Evolutionary conservation across 2,113 vertebrate species (phyloP), one percentile per base, ranked within the genome.

Genomic region (Malurus melanocephalus): DNA sequence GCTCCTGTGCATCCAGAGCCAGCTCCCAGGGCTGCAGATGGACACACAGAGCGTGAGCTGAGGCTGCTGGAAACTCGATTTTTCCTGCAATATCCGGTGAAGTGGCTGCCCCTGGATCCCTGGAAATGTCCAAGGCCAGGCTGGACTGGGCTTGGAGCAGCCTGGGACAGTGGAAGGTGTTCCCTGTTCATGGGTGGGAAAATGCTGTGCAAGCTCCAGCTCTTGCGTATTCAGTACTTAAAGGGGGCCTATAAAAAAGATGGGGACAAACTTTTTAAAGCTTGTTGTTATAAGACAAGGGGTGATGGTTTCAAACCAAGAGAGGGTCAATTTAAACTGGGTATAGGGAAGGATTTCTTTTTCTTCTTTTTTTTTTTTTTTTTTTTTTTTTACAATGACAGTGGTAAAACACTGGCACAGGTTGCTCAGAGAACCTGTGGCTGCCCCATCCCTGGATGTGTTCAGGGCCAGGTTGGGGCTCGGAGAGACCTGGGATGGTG

Each of bases 81-180:
- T 74, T 74, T 45, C 42, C 16, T 46, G 66, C 85, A 38, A n/a
- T 4, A 15, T 23, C 65, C 51, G 16, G 0, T 61, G 73, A 48
- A 59, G 75, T 5, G 45, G 3, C 27, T 57, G 75, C 45, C 19
- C 43, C 18, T 12, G 40, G 2, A 35, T 10, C 51, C 35, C 75
- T 57, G 66, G 12, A 0, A 57, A 22, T 45, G 43, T 1, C 1
- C 59, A 0, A 16, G 51, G 35, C 22, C 21, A 27, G 18, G 22
- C 0, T 43, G 59, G 43, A 9, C 0, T 0, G 59, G 8, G 35
- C 4, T n/a, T 51, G 38, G 38, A 80, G 38, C 16, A 11, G 0
- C 18, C 27, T 73, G 60, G 38, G 10, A 1, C 1, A 7, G 32
- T 28, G 75, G 38, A 9, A 72, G 51, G 35, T 49, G 51, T 38